Conservation (phyloP, 53 echinoderm and acorn worm species). For the Crossaster papposus region DNA sequence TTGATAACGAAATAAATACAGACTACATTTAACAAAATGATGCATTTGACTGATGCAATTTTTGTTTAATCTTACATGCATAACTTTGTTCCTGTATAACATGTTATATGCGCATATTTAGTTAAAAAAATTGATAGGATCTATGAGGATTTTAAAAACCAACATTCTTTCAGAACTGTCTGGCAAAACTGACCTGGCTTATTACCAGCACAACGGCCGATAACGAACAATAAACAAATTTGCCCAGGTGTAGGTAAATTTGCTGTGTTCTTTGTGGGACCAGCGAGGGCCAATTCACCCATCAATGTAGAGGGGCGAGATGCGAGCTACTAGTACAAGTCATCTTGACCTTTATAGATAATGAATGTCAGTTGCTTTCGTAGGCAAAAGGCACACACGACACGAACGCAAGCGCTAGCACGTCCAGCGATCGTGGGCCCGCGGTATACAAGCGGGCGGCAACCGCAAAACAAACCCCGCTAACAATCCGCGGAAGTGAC, state of each 20-base stretch:
- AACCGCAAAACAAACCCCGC: conserved; percentile 11
- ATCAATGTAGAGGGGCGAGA: background rate
- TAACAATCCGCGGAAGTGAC: background rate
- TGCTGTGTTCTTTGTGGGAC: conserved; percentile 26
- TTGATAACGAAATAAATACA: background rate
- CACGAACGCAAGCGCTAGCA: background rate
- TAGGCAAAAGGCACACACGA: background rate
- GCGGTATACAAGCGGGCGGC: background rate
- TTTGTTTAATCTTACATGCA: background rate
- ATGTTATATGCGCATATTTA: background rate
- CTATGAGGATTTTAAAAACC: conserved; percentile 2
- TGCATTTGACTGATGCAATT: background rate
- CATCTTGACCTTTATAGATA: conserved; percentile 1
- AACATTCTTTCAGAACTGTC: conserved; percentile 21
- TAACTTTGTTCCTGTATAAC: background rate
- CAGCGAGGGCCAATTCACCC: conserved; percentile 9
- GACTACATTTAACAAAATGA: background rate
- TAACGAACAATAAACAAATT: conserved; percentile 30
- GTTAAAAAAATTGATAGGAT: background rate
- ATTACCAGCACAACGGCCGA: conserved; percentile 25
- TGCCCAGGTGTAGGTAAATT: conserved; percentile 55
- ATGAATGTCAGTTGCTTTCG: background rate
- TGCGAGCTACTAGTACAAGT: conserved; percentile 27
- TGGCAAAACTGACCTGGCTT: conserved; percentile 15
- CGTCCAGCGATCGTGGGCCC: background rate